A percentile compares a stretch with the other conserved stretches of the same genome.
These are phyloP conservation scores for Vireo altiloquus DNA, from an alignment of 2,113 vertebrate species.

Conservation along the genomic window DNA sequence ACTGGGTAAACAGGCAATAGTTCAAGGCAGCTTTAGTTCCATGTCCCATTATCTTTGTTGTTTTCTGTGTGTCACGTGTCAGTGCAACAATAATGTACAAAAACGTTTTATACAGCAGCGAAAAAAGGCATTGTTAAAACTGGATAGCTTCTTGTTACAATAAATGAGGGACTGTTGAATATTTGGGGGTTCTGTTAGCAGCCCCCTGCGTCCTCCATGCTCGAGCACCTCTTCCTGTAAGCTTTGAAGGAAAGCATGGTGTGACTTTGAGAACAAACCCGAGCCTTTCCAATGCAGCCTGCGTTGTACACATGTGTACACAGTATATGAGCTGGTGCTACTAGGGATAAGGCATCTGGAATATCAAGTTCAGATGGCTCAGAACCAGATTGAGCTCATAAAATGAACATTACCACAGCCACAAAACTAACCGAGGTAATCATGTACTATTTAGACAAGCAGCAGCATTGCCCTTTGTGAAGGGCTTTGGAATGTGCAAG, in stretches of 20 bases:
- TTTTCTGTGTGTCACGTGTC: neutral
- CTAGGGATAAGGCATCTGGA: constrained; percentile 17
- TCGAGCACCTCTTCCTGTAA: neutral
- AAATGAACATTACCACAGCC: constrained; percentile 53
- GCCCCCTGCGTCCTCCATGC: neutral
- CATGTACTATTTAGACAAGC: constrained; percentile 57
- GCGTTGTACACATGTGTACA: constrained; percentile 22
- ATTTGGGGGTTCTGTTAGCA: neutral
- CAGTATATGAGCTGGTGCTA: neutral
- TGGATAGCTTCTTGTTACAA: neutral
- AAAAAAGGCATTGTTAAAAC: neutral
- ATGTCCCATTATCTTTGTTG: constrained; percentile 19
- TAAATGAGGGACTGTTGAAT: neutral
- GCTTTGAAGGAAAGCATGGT: neutral
- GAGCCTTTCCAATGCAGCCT: neutral
- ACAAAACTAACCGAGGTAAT: constrained; percentile 20
- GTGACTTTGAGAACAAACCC: neutral
- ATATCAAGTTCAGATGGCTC: constrained; percentile 38
- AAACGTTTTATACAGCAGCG: neutral
- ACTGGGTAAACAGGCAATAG: constrained; percentile 25
- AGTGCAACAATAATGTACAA: neutral
- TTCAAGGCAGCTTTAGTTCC: constrained; percentile 13
- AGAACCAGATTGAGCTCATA: constrained; percentile 50
- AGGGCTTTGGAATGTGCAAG: constrained; percentile 60
- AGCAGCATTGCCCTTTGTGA: constrained; percentile 47